Conservation (phyloP, 2,113 vertebrate species). For the Marmota flaviventris region DNA sequence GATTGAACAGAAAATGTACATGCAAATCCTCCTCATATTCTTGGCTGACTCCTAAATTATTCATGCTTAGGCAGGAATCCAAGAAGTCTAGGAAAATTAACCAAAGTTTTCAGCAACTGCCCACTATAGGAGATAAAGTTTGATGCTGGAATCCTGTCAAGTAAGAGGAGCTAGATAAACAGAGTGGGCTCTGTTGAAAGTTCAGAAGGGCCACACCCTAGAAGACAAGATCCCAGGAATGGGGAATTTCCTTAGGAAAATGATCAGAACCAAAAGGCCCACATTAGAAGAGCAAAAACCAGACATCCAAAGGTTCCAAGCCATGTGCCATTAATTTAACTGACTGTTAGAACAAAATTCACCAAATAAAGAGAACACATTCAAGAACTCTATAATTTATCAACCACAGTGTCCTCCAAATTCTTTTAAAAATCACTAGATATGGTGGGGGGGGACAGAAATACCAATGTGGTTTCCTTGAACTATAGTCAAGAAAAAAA, state of each 20-base stretch:
- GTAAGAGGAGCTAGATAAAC: neutral
- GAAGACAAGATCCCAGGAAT: neutral
- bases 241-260: neutral
- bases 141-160: neutral
- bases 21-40: neutral
- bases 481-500: slow-evolving; percentile 8
- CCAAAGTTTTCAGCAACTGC: slow-evolving; percentile 10
- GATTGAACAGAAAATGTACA: neutral
- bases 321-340: neutral
- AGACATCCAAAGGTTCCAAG: neutral
- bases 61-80: neutral
- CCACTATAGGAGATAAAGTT: neutral
- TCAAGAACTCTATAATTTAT: neutral
- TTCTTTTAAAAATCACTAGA: neutral
- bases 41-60: neutral
- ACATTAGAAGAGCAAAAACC: neutral
- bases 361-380: neutral
- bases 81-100: neutral
- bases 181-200: neutral
- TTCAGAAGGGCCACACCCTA: neutral
- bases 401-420: neutral
- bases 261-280: neutral
- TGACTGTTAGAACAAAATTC: neutral
- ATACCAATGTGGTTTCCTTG: neutral
- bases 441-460: neutral